A percentile compares a stretch with the other conserved stretches of the same genome.
These are phyloP conservation scores for Vidua chalybeata DNA, from an alignment of 2,113 vertebrate genomes.

Conservation along the genomic window DNA sequence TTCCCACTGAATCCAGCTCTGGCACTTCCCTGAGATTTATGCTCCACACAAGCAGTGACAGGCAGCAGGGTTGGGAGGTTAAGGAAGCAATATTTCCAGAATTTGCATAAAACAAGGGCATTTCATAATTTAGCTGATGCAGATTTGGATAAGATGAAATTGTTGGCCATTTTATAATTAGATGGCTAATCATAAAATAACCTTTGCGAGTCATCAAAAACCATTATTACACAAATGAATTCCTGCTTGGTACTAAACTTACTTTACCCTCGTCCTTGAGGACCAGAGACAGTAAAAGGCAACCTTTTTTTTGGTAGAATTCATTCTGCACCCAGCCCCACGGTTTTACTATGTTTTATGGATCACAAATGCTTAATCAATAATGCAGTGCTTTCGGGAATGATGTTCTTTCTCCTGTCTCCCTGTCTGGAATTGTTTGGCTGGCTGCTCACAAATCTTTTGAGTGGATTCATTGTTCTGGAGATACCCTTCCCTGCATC, in stretches of 20 bases:
- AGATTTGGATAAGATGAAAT: conserved; percentile 57
- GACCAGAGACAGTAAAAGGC: not conserved
- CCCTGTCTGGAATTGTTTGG: conserved; percentile 2
- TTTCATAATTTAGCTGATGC: conserved; percentile 54
- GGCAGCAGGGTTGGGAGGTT: conserved; percentile 47
- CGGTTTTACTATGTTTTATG: not conserved
- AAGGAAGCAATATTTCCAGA: conserved; percentile 43
- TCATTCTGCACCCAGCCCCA: not conserved
- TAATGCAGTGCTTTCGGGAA: conserved; percentile 8
- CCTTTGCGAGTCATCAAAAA: conserved; percentile 50
- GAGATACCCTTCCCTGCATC: not conserved
- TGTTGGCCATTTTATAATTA: conserved; percentile 59
- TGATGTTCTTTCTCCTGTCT: not conserved
- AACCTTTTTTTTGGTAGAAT: not conserved
- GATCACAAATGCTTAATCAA: conserved; percentile 51
- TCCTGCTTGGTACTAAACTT: conserved; percentile 15
- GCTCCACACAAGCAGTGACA: conserved; percentile 8
- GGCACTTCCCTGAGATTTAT: conserved; percentile 15
- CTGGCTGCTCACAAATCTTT: conserved; percentile 9
- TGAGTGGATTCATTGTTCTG: not conserved
- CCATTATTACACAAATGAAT: conserved; percentile 56
- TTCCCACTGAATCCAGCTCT: not conserved
- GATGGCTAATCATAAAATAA: conserved; percentile 66
- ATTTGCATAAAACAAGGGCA: conserved; percentile 67
- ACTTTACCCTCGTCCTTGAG: conserved; percentile 38